Evolutionary conservation across 2,797 vertebrate genomes (phyloP), one percentile per base, ranked within the genome.

Genomic region (Pseudopleuronectes americanus): DNA sequence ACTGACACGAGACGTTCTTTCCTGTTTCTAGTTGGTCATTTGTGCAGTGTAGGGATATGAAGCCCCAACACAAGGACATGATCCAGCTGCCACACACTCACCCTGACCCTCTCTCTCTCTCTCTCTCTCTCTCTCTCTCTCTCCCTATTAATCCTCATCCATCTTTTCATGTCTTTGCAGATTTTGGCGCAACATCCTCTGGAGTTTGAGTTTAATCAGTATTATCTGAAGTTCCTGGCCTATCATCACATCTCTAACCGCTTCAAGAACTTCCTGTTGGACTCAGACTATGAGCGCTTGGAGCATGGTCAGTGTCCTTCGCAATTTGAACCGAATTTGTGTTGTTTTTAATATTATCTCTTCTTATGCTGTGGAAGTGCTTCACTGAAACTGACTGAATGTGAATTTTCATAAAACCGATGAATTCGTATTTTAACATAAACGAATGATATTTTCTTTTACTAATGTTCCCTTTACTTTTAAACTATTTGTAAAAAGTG

Each of bases 151-250:
- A 43, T 78, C 45, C 76, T 49, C 71, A 59, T 81, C 60, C 64
- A 61, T 87, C 57, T 80, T 55, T 79, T 68, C 59, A 41, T 73
- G 55, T 83, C 54, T 77, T 92, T 84, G 77, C 92, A 99, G 97
- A 92, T 99, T 92, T 94, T 97, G 91, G 95, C 93, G 85, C 98
- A 99, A 71, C 96, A 96, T 92, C 97, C 98, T 82, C 93, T 96
- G 66, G 97, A 99, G 90, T 99, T 99, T 95, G 97, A 99, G 93
- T 99, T 99, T 91, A 99, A 98, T 95, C 97, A 97, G 68, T 96
- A 98, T 93, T 99, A 99, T 92, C 91, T 99, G 87, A 98, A 97
- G 95, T 99, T 99, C 92, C 91, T 99, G 93, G 98, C 98, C 63
- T 99, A 99, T 92, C 97, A 99, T 90, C 96, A 98, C 80, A 92